Evolutionary conservation across 2,888 invertebrate species (phyloP), one percentile per base, ranked within the genome.

Genomic region (Lamellibrachia satsuma): DNA sequence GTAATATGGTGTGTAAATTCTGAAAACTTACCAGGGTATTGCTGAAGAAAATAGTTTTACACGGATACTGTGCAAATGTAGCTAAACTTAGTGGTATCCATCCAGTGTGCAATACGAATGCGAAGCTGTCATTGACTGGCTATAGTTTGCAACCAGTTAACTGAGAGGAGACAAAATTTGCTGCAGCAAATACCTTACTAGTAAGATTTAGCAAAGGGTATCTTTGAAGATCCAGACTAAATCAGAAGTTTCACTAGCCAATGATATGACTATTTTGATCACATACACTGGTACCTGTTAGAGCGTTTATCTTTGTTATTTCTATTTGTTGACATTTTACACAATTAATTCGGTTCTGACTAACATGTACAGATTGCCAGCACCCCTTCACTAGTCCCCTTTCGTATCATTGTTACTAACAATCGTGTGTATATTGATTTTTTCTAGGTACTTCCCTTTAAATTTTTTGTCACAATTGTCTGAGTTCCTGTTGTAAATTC

Each of bases 381-480:
- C 75, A 75, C 75, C 75, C 75, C 75, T 75, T 75, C 75, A 75
- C 75, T 75, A 75, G 75, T 22, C 75, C 75, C 75, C 75, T 75
- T 15, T 75, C 15, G 75, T 75, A 75, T 15, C 75, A 75, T 75
- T 75, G 75, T 75, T 75, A 75, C n/a, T 75, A 75, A 75, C 75
- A 75, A 15, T 75, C 75, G 75, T 75, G 75, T 75, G 75, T 75
- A 75, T 75, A 75, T 75, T 75, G 75, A 75, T 75, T 75, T 75
- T 75, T 75, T 75, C 75, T 75, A 75, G 75, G 75, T 75, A 75
- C 75, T 75, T 75, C 75, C 75, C 75, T 75, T 75, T 75, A 22
- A 75, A 75, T 75, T 93, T 92, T 95, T 39, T 27, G 95, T 55
- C 95, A 94, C 92, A 96, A 95, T 93, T 95, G 95, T 93, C 91